These are phyloP conservation scores for Prorops nasuta DNA, from an alignment of 1,140 invertebrate species.

Conservation along the genomic window DNA sequence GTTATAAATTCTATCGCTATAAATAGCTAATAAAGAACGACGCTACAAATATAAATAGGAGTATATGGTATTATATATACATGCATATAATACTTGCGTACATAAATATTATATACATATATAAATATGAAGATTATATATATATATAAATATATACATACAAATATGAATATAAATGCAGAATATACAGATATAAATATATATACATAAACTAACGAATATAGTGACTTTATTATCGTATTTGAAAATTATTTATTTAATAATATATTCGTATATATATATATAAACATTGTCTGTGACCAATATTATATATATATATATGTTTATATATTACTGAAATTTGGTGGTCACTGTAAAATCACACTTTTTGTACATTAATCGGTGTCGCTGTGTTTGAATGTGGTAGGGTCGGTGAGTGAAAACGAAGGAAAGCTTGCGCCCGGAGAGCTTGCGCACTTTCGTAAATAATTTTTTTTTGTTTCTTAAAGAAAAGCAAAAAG, in stretches of 20 bases:
- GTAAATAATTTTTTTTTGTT: conserved; percentile 17
- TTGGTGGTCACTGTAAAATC: conserved; percentile 18
- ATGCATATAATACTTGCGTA: conserved; percentile 22
- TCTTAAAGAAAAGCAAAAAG: conserved; percentile 5
- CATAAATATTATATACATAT: conserved; percentile 22
- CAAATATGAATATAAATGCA: conserved; percentile 36
- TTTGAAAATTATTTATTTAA: conserved; percentile 56
- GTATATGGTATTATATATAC: conserved; percentile 25
- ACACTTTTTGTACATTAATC: conserved; percentile 39
- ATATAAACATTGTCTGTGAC: conserved; percentile 41
- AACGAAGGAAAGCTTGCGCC: conserved; percentile 8
- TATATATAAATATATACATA: conserved; percentile 31
- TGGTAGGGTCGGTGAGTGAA: too few relatives aligned
- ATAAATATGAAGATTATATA: conserved; percentile 22
- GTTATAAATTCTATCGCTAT: conserved; percentile 38
- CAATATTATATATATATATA: conserved; percentile 40
- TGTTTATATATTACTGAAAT: conserved; percentile 7
- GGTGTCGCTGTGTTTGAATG: conserved; percentile 16
- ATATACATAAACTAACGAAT: conserved; percentile 34
- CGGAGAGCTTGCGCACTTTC: conserved; percentile 8
- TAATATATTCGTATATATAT: conserved; percentile 42
- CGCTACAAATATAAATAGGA: conserved; percentile 34
- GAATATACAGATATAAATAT: conserved; percentile 37
- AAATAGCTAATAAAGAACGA: conserved; percentile 41
- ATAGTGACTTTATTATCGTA: conserved; percentile 53